A percentile compares a stretch with the other conserved stretches of the same genome.
Conservation (phyloP, 2,888 invertebrate genomes). For the Bursaphelenchus okinawaensis region DNA sequence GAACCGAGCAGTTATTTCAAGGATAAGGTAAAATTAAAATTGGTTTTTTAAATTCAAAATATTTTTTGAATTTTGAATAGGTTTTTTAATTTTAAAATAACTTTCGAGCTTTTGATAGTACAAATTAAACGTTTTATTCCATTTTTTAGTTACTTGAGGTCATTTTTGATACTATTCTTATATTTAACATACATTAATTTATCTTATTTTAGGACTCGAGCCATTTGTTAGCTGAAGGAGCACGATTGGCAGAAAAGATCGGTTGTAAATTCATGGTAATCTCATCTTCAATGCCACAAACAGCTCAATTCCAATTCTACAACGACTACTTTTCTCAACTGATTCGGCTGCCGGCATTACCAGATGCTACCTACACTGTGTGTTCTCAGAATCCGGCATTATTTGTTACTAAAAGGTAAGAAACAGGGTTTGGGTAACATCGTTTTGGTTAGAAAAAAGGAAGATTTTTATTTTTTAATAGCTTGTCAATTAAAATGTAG, state of each 20-base stretch:
- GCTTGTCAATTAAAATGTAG: too few relatives aligned
- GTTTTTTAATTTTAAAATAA: too few relatives aligned
- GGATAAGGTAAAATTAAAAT: conserved; percentile 21
- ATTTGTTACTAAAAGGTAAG: conserved; percentile 12
- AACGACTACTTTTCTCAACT: conserved; percentile 24
- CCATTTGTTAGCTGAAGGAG: conserved; percentile 28
- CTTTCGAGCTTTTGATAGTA: too few relatives aligned
- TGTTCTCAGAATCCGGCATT: conserved; percentile 6
- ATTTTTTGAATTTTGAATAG: background rate
- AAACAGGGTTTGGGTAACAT: too few relatives aligned
- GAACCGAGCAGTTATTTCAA: conserved; percentile 31
- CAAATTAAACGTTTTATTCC: too few relatives aligned
- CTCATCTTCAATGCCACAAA: conserved; percentile 19
- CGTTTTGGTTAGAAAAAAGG: too few relatives aligned
- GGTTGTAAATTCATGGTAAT: conserved; percentile 33
- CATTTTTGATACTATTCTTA: too few relatives aligned
- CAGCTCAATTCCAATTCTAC: conserved; percentile 23
- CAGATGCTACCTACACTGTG: conserved; percentile 7
- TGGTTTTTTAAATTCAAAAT: background rate
- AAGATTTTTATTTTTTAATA: too few relatives aligned
- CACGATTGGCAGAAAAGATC: conserved; percentile 29
- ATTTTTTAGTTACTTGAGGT: too few relatives aligned
- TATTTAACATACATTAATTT: background rate
- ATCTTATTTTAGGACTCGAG: conserved; percentile 24
- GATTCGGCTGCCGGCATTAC: conserved; percentile 20